phyloP scores from a whole-genome alignment of 2,113 vertebrate species.

The Neogale vison region DNA sequence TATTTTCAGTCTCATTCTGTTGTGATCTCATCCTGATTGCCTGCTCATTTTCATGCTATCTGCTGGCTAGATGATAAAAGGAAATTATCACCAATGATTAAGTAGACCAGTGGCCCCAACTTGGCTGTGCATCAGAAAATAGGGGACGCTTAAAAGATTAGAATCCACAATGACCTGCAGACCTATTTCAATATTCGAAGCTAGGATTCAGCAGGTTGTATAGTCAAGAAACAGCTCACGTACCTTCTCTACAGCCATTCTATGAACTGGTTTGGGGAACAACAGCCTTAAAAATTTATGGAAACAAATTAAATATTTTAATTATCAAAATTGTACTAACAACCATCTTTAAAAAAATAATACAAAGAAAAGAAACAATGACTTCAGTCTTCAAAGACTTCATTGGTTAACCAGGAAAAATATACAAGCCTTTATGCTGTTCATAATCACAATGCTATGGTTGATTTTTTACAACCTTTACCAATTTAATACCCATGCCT shows the following conservation, averaged over 20 bases:
- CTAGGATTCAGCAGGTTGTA: neutral
- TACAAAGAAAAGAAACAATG: neutral
- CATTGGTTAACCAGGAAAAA: neutral
- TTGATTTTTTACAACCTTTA: neutral
- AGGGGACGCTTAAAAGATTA: neutral
- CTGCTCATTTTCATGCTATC: neutral
- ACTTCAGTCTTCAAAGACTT: conserved; percentile 6
- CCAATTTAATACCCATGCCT: neutral
- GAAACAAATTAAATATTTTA: neutral
- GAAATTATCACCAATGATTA: neutral
- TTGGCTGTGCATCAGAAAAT: neutral
- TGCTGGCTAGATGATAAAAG: neutral
- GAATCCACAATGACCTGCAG: neutral
- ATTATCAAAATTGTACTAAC: neutral
- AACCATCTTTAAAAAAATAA: neutral
- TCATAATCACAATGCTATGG: neutral
- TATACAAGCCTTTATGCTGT: neutral
- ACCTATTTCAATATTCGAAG: neutral
- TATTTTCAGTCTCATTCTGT: neutral
- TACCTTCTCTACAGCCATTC: neutral
- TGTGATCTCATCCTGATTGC: neutral
- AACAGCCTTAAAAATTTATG: neutral
- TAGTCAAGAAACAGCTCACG: neutral
- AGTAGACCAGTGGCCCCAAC: neutral
- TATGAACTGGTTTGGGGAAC: neutral